Percentiles rank a stretch among this genome's conserved stretches.
Conservation (phyloP, 2,113 vertebrate species). For the Xiphorhynchus elegans region DNA sequence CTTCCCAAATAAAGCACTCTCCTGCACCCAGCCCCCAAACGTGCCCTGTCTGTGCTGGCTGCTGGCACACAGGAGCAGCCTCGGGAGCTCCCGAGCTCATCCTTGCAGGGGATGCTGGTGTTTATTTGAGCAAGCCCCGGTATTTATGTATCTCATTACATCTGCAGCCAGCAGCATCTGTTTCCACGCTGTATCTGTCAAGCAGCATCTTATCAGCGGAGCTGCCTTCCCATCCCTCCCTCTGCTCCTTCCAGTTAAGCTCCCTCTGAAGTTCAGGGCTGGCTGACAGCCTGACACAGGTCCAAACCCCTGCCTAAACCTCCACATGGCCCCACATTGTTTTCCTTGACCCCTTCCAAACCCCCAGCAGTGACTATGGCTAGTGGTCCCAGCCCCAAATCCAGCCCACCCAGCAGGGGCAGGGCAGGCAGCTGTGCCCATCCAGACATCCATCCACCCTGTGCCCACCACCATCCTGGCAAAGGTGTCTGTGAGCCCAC, state of each 20-base stretch:
- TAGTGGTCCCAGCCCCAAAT: background rate
- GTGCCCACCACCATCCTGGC: background rate
- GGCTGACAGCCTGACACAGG: fast-evolving
- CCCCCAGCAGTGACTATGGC: background rate
- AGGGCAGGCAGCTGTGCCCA: background rate
- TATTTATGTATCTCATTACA: conserved; percentile 67
- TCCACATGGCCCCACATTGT: fast-evolving
- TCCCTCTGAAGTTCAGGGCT: background rate
- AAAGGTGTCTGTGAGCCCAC: background rate
- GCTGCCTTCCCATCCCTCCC: background rate
- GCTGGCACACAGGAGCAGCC: background rate
- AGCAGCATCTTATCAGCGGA: conserved; percentile 30
- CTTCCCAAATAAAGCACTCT: background rate
- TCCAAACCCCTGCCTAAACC: background rate
- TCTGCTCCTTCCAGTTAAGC: background rate
- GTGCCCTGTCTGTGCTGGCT: background rate
- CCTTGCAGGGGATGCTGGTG: background rate
- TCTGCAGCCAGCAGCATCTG: conserved; percentile 48
- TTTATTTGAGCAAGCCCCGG: background rate
- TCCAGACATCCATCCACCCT: background rate
- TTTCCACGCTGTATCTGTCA: conserved; percentile 53
- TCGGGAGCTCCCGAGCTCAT: background rate
- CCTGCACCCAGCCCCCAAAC: background rate
- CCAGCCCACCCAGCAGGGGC: background rate
- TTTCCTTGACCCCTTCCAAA: background rate